Base-by-base conservation (phyloP, 2,797 vertebrate species). In the Sphenodon punctatus region DNA sequence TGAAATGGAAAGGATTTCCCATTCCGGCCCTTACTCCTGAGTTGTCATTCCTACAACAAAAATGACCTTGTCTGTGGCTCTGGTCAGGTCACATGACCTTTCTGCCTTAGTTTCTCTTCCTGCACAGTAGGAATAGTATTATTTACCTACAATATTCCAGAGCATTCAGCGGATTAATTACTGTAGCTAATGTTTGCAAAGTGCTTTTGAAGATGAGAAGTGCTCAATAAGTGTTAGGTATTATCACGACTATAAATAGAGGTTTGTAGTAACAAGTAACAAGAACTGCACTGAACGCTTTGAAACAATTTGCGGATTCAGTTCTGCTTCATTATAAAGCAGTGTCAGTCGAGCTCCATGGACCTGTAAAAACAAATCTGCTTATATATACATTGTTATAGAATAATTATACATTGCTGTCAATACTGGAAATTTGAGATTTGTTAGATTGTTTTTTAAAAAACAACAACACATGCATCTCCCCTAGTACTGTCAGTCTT, bases 401-500 rank as follows among this genome's bases (percentile, higher is more conserved):
- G 58, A 43, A 36, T 17, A 41, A 41, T 61, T n/a, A 15, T 36
- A 23, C 36, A 9, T 92, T 82, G 74, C 85, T 84, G 79, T 88
- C 27, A 5, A 79, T 80, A 90, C 84, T 88, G 90, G 86, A 32
- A 82, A 88, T 88, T 77, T 87, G 92, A 84, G 80, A 80, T 90
- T 84, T 0, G 1, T 19, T 78, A 79, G 80, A 34, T 88, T 87
- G 85, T 86, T 86, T 90, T 75, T 88, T 78, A 85, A 89, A 89
- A 90, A 83, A 85, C 83, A 87, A n/a, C n/a, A n/a, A n/a, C n/a
- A n/a, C n/a, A n/a, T n/a, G n/a, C n/a, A n/a, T n/a, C n/a, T 88
- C 88, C 39, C 86, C 53, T 78, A 84, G 67, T 83, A 79, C 92
- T 84, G 93, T 91, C 89, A 93, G 84, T 74, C 70, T 83, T 89